phyloP scores from a whole-genome alignment of 1,140 invertebrate species.

The Pseudomyrmex dendroicus region DNA sequence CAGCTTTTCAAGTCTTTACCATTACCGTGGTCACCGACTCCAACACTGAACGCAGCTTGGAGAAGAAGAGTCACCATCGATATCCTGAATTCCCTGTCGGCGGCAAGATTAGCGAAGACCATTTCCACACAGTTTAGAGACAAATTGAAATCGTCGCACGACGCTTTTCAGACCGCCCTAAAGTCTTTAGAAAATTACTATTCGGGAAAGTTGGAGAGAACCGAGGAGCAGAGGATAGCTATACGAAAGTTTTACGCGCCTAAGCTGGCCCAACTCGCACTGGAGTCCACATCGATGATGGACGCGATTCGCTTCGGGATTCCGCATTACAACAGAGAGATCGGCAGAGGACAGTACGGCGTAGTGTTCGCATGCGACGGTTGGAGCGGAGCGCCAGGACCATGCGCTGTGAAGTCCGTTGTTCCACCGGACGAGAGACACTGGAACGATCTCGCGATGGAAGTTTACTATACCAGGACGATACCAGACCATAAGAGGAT shows the following conservation, averaged over 20 bases:
- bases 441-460: slow-evolving; percentile 96
- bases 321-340: slow-evolving; percentile 92
- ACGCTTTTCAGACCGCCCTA: slow-evolving; percentile 89
- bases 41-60: slow-evolving; percentile 90
- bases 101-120: slow-evolving; percentile 90
- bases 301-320: slow-evolving; percentile 92
- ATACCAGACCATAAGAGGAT: slow-evolving; percentile 94
- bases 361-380: slow-evolving; percentile 94
- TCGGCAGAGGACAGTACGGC: slow-evolving; percentile 96
- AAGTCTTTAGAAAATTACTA: slow-evolving; percentile 90
- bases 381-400: slow-evolving; percentile 90
- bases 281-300: slow-evolving; percentile 94
- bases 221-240: slow-evolving; percentile 92
- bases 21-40: slow-evolving; percentile 88
- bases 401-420: slow-evolving; percentile 96
- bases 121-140: slow-evolving; percentile 92
- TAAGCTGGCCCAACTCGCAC: slow-evolving; percentile 91
- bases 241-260: slow-evolving; percentile 93
- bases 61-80: slow-evolving; percentile 90
- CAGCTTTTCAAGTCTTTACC: slow-evolving; percentile 88
- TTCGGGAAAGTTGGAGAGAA: slow-evolving; percentile 90
- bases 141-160: slow-evolving; percentile 89
- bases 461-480: slow-evolving; percentile 95
- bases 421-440: slow-evolving; percentile 96
- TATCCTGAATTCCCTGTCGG: slow-evolving; percentile 90